Evolutionary conservation across 2,888 invertebrate species (phyloP).

Genomic region (Luffia ferchaultella): DNA sequence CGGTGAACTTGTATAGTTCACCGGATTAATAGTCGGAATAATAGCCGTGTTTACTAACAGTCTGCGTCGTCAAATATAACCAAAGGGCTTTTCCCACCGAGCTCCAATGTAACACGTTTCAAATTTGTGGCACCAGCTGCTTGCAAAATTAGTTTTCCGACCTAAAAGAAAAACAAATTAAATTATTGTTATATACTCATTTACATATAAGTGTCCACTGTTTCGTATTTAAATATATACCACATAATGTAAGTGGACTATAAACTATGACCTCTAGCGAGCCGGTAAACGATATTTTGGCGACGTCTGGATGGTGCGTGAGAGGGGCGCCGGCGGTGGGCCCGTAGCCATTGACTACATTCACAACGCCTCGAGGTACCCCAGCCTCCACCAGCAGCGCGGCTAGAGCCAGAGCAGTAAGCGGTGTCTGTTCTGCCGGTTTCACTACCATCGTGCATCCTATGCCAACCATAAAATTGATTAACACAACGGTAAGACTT

Average conservation of each 20-base stretch:
- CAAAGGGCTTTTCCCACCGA: conserved; percentile 84
- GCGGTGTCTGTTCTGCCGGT: conserved; percentile 92
- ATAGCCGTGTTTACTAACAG: no score
- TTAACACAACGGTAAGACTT: neutral
- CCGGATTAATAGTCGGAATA: no score
- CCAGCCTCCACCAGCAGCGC: conserved; percentile 85
- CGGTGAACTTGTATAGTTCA: no score
- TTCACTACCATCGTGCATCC: conserved; percentile 87
- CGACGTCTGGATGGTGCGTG: conserved; percentile 74
- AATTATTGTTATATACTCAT: no score
- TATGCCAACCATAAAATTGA: no score
- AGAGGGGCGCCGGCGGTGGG: conserved; percentile 78
- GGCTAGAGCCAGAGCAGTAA: conserved; percentile 86
- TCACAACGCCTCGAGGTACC: conserved; percentile 88
- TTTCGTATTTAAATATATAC: neutral
- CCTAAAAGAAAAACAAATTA: no score
- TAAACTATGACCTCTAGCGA: conserved; percentile 32
- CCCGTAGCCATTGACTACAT: conserved; percentile 88
- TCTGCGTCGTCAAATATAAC: conserved; percentile 78
- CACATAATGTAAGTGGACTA: neutral
- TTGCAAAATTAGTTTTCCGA: conserved; percentile 65
- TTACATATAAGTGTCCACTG: no score
- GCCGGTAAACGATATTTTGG: conserved; percentile 83
- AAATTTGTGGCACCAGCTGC: conserved; percentile 75
- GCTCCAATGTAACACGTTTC: conserved; percentile 77